Conservation (phyloP, 1,140 invertebrate species). For the Nasonia giraulti region DNA sequence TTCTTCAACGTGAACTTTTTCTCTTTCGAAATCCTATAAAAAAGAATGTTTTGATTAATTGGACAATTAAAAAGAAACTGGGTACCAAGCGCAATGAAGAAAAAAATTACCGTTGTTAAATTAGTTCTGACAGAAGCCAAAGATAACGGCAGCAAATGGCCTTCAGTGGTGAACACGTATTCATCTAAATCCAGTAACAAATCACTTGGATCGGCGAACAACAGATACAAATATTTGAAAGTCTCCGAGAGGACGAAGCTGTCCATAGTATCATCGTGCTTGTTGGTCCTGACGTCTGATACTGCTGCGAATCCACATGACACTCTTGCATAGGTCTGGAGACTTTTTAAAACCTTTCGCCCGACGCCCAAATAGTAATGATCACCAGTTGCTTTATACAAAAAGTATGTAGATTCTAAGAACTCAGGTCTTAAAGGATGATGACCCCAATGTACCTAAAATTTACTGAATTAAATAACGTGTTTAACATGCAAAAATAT, state of each 20-base stretch:
- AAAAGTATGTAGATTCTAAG: conserved; percentile 97
- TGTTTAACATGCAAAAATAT: conserved; percentile 1
- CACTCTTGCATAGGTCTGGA: conserved; percentile 94
- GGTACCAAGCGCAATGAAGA: neutral
- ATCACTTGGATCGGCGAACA: conserved; percentile 93
- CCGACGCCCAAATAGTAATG: conserved; percentile 96
- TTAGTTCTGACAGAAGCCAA: conserved; percentile 77
- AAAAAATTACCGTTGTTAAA: conserved; percentile 70
- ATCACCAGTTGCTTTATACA: conserved; percentile 96
- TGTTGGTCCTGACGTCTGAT: conserved; percentile 92
- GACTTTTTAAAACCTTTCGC: conserved; percentile 89
- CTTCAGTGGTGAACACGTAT: conserved; percentile 98
- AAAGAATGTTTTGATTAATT: conserved; percentile 33
- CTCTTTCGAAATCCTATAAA: conserved; percentile 77
- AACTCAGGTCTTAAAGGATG: conserved; percentile 98
- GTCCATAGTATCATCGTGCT: conserved; percentile 97
- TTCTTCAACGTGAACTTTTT: conserved; percentile 69
- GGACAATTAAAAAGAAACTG: neutral
- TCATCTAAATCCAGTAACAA: conserved; percentile 94
- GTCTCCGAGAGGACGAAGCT: conserved; percentile 98
- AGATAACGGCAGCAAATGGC: conserved; percentile 93
- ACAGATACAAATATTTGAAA: conserved; percentile 96
- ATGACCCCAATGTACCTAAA: conserved; percentile 96
- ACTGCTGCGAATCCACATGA: conserved; percentile 97
- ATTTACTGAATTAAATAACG: conserved; percentile 25